Percentiles rank a stretch among this genome's conserved stretches.
phyloP scores from a whole-genome alignment of 2,888 invertebrate genomes.

The Dyspetes luteomarginatus region DNA sequence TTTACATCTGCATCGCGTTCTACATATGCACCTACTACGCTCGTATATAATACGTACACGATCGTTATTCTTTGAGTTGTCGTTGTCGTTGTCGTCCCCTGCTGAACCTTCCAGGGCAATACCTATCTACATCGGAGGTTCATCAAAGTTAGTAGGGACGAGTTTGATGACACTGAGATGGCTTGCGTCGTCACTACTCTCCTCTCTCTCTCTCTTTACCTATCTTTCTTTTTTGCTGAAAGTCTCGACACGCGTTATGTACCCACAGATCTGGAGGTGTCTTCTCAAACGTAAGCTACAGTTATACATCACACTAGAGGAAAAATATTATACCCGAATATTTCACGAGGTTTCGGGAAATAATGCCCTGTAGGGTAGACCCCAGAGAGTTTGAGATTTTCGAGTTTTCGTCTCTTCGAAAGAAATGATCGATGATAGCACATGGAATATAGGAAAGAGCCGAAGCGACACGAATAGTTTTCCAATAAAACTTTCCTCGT shows the following conservation, averaged over 20 bases:
- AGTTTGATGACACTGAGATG: slow-evolving; percentile 52
- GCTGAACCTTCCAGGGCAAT: neutral
- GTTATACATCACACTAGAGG: neutral
- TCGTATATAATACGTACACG: slow-evolving; percentile 9
- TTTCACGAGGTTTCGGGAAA: neutral
- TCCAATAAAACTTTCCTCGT: slow-evolving; percentile 53
- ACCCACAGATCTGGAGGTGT: neutral
- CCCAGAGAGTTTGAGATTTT: slow-evolving; percentile 6
- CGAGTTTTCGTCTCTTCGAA: no score
- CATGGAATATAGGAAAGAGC: slow-evolving; percentile 6
- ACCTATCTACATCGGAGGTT: slow-evolving; percentile 39
- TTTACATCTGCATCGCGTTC: slow-evolving; percentile 1
- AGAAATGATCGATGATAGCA: slow-evolving; percentile 39
- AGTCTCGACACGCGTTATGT: neutral
- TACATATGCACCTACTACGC: neutral
- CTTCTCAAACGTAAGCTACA: neutral
- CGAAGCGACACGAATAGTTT: slow-evolving; percentile 39
- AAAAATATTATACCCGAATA: neutral
- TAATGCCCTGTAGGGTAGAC: no score
- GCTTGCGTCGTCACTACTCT: neutral
- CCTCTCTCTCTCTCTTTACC: neutral
- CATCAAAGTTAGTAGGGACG: slow-evolving; percentile 56
- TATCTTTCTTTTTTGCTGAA: neutral
- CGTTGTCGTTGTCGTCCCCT: neutral
- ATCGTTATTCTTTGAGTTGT: no score